A percentile compares a stretch with the other conserved stretches of the same genome.
phyloP scores from a whole-genome alignment of 2,888 invertebrate genomes.

The Heliconius erato region DNA sequence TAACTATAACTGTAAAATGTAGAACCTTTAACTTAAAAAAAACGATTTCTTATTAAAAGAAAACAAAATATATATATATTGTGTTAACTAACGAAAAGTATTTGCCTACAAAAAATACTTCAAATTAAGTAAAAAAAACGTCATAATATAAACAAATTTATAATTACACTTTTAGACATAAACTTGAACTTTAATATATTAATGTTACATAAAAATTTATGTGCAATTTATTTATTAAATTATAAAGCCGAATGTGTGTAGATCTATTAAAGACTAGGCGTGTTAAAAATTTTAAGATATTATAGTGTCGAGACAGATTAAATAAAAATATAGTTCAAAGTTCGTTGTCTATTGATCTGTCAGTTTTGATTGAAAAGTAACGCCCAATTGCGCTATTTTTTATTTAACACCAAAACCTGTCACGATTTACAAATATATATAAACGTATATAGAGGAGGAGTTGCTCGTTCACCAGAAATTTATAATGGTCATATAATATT shows the following conservation, averaged over 20 bases:
- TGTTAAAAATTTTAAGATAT: neutral
- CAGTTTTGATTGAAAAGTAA: conserved; percentile 43
- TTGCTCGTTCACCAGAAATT: neutral
- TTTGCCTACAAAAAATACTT: too few relatives aligned
- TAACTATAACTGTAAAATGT: too few relatives aligned
- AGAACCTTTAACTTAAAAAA: too few relatives aligned
- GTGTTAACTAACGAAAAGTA: neutral
- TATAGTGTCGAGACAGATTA: neutral
- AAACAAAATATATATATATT: neutral
- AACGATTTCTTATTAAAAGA: neutral
- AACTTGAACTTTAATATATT: too few relatives aligned
- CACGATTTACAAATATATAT: conserved; percentile 23
- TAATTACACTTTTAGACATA: too few relatives aligned
- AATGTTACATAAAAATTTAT: neutral
- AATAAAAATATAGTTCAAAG: conserved; percentile 37
- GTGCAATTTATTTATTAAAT: neutral
- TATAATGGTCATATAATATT: neutral
- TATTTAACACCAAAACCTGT: conserved; percentile 34
- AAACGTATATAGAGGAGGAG: neutral
- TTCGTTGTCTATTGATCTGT: conserved; percentile 46
- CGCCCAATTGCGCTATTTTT: conserved; percentile 43
- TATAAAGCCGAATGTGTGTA: conserved; percentile 6
- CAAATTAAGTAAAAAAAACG: too few relatives aligned
- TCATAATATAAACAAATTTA: too few relatives aligned
- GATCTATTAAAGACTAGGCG: neutral